Evolutionary conservation across 1,140 invertebrate species (phyloP), one percentile per base, ranked within the genome.

Genomic region (Drosophila ironensis): DNA sequence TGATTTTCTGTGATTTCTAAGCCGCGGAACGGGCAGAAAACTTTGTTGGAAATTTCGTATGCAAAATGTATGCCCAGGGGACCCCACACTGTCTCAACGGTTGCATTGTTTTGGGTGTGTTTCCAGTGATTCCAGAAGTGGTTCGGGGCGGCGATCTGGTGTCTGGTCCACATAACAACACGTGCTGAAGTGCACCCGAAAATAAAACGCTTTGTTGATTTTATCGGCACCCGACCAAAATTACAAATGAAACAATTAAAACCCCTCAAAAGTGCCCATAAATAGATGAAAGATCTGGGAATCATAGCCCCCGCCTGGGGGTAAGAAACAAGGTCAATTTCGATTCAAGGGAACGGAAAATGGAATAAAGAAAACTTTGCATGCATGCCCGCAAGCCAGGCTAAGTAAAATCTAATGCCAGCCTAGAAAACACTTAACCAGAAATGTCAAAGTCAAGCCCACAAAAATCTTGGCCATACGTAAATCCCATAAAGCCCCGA

Each of bases 11-110:
- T 63, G 44, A 82, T 78, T 78, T 78, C 72, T 54, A 50, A 82
- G 84, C 80, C 54, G 22, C 16, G 47, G 12, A 60, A 52, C 61
- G 48, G 7, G 44, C 52, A 72, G 51, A 63, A 77, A 69, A 78
- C 75, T 63, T 76, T 30, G 7, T 27, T 33, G 28, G 27, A 74
- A 67, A 84, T 82, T 77, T 66, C 41, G 63, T 77, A 82, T 84
- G 78, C 75, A 59, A 68, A 75, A 61, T 57, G 51, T n/a, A n/a
- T 16, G 38, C 44, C 28, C 6, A 2, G 5, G 12, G 40, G 57
- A 68, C 66, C 48, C 47, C 59, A 59, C 44, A 52, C 14, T 17
- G 45, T 40, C 24, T 19, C 20, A n/a, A n/a, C 19, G 24, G 48
- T 41, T 28, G 46, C 72, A 70, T n/a, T 72, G 7, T 4, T 19